Base-by-base conservation (phyloP, 2,888 invertebrate species). In the Drosophila affinis region DNA sequence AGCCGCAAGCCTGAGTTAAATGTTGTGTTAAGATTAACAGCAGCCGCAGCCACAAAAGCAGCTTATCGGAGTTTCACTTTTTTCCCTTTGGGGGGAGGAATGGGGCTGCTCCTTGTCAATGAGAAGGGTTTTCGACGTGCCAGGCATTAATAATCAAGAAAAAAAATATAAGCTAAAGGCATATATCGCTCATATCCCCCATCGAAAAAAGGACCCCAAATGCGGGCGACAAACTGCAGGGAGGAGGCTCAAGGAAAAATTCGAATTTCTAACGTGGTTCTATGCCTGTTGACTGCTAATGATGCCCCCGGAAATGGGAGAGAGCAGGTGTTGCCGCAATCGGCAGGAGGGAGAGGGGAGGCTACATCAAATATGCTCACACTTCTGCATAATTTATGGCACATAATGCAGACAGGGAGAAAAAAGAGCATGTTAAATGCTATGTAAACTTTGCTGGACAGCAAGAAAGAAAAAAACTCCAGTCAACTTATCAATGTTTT, bases 21-120 rank as follows among this genome's bases (percentile, higher is more conserved):
- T 85, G 85, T 85, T 85, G 85, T 85, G 87, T 85, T 85, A 85
- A 85, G 85, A 85, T 85, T 85, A 85, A 82, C 75, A 80, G 74
- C 65, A 76, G 78, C 65, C 65, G 72, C 39, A 39, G 67, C 78
- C 83, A 63, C 86, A 79, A 75, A 86, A 85, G 82, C 82, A 62
- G 85, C 82, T 82, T 82, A 82, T 79, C 78, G 76, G 2, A n/a
- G 54, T 57, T 54, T 69, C 24, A 9, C 53, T 53, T 45, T 29
- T 9, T 29, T 29, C 3, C 21, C 9, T 27, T 27, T 27, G 27
- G 60, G n/a, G 45, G 44, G 49, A n/a, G 61, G 61, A 49, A 47
- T 65, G 63, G 62, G 60, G 12, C 62, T 62, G 27, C 60, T n/a
- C 39, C 47, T 53, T 45, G 24, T 44, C 51, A 44, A 21, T 21